Evolutionary conservation across 2,888 invertebrate species (phyloP).

Genomic region (Lobophora halterata): DNA sequence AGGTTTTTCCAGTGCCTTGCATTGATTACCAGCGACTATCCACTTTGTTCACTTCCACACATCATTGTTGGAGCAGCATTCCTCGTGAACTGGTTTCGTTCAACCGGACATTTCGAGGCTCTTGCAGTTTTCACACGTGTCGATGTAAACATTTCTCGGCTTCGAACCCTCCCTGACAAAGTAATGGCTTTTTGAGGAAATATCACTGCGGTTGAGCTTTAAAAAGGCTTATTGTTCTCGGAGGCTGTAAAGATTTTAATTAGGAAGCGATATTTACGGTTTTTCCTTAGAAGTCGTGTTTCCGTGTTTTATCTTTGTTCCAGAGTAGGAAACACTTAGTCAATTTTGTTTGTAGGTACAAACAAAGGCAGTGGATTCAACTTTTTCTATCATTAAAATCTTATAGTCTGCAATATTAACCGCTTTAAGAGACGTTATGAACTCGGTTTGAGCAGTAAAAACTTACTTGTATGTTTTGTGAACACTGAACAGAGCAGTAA

Average conservation of each 20-base stretch:
- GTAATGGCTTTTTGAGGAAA: conserved; percentile 11
- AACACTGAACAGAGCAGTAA: too few species aligned
- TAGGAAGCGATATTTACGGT: not conserved
- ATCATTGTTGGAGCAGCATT: conserved; percentile 52
- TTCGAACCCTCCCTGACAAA: not conserved
- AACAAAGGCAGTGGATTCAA: too few species aligned
- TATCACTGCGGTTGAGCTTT: not conserved
- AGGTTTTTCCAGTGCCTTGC: too few species aligned
- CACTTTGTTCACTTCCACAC: conserved; percentile 13
- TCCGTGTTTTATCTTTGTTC: too few species aligned
- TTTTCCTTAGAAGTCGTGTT: not conserved
- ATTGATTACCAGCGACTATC: not conserved
- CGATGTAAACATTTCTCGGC: conserved; percentile 22
- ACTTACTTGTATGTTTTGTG: too few species aligned
- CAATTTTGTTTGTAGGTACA: too few species aligned
- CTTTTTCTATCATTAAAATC: too few species aligned
- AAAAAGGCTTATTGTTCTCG: not conserved
- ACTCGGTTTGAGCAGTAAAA: too few species aligned
- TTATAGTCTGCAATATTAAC: too few species aligned
- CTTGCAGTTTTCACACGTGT: conserved; percentile 28
- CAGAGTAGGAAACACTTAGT: too few species aligned
- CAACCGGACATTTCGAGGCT: conserved; percentile 53
- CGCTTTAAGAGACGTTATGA: too few species aligned
- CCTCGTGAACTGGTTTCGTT: conserved; percentile 55
- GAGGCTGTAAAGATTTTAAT: not conserved